Evolutionary conservation across 2,113 vertebrate species (phyloP).

Genomic region (Mobula hypostoma): DNA sequence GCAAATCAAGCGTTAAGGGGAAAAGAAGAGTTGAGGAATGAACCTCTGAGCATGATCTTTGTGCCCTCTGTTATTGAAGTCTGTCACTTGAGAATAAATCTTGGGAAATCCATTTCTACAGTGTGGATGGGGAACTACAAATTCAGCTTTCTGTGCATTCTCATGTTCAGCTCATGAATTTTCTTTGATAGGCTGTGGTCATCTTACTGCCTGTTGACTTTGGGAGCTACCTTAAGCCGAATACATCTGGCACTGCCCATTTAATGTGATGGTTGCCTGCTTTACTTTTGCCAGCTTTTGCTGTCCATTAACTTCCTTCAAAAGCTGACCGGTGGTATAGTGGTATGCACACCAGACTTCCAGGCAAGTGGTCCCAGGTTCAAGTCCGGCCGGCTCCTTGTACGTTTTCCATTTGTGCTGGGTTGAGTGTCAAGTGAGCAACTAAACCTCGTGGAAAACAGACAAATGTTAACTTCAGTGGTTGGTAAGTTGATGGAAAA

Average conservation of each 20-base stretch:
- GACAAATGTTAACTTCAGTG: too few relatives aligned
- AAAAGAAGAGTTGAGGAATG: background rate
- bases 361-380: too few relatives aligned
- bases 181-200: background rate
- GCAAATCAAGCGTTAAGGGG: background rate
- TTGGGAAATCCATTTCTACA: background rate
- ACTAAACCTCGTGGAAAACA: too few relatives aligned
- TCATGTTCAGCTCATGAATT: background rate
- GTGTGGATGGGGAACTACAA: background rate
- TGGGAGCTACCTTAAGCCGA: background rate
- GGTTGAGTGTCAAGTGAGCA: too few relatives aligned
- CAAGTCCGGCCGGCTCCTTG: too few relatives aligned
- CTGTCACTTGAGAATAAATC: background rate
- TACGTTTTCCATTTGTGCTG: too few relatives aligned
- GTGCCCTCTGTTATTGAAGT: background rate
- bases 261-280: background rate
- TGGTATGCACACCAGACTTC: too few relatives aligned
- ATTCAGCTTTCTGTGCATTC: background rate
- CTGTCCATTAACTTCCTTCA: background rate
- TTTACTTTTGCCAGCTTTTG: background rate
- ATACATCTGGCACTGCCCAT: background rate
- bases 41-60: background rate
- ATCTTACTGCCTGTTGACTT: background rate
- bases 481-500: too few relatives aligned
- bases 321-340: background rate